Base-by-base conservation (phyloP, 2,888 invertebrate genomes). In the Dryobotodes eremita region DNA sequence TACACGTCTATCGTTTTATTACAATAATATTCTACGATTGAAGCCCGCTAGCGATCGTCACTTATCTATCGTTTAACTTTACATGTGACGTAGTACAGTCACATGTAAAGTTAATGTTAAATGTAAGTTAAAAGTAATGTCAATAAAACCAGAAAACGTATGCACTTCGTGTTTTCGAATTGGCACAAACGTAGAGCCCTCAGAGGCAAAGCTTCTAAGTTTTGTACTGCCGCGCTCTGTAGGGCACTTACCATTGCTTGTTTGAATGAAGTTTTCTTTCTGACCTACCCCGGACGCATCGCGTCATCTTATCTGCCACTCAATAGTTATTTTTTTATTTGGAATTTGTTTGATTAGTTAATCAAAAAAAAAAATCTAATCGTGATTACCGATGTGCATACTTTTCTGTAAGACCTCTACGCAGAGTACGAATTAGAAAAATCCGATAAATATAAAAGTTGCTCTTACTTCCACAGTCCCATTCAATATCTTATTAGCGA, bases 401-500 rank as follows among this genome's bases (percentile, higher is more conserved):
- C 42, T 42, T 42, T 42, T 5, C 6, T 31, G 31, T 15, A 69
- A 53, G 31, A 20, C n/a, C 20, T 20, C 8, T n/a, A 48, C 26
- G 13, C 48, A 23, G 20, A 31, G 13, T 50, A 69, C 15, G 13
- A 48, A 26, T 23, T 15, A 68, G 46, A 53, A 53, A 50, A 50
- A 50, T 31, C 0, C 4, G 20, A 68, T 31, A 68, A 15, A 31
- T 50, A 23, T 31, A 23, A 70, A 61, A 64, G 10, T 55, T 75
- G 61, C 17, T 80, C 89, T 91, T 89, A 96, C 96, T 90, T 96
- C 96, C 75, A 95, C 88, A 80, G 91, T 94, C 26, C 88, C 92
- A 69, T 86, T 92, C 42, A 94, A 75, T 66, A 97, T 94, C 90
- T 96, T 96, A 79, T 93, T 95, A n/a, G 94, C 95, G 69, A 97